phyloP scores from a whole-genome alignment of 2,113 vertebrate genomes.

The Lota lota region DNA sequence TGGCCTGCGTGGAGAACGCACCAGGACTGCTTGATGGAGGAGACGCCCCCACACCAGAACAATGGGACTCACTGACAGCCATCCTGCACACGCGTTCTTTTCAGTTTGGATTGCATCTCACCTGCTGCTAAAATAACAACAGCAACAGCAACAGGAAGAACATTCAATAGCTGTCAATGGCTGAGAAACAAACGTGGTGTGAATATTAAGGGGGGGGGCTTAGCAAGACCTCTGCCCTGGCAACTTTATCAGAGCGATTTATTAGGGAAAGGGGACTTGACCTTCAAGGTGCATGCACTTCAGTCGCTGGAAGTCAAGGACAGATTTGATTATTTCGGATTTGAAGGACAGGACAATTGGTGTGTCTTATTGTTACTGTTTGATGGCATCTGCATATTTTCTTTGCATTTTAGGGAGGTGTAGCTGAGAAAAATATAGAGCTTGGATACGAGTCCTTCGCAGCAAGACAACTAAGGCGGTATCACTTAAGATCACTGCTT shows the following conservation, averaged over 20 bases:
- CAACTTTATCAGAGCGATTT: conserved; percentile 60
- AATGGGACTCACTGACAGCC: conserved; percentile 59
- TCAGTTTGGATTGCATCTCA: conserved; percentile 33
- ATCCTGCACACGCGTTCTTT: conserved; percentile 33
- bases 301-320: conserved; percentile 58
- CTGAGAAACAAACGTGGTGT: conserved; percentile 50
- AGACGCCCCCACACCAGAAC: conserved; percentile 40
- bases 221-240: conserved; percentile 49
- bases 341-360: conserved; percentile 53
- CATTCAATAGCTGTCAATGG: conserved; percentile 24
- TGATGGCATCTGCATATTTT: conserved; percentile 31
- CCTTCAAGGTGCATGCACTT: conserved; percentile 64
- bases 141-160: conserved; percentile 18
- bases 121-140: conserved; percentile 47
- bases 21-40: conserved; percentile 58
- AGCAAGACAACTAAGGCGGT: too few relatives aligned
- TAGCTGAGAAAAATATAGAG: too few relatives aligned
- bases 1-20: conserved; percentile 45
- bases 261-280: conserved; percentile 59
- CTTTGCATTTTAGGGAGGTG: too few relatives aligned
- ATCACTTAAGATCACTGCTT: too few relatives aligned
- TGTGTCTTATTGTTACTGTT: conserved; percentile 39
- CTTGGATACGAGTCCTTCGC: too few relatives aligned
- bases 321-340: conserved; percentile 60
- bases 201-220: conserved; percentile 62